Evolutionary conservation across 2,888 invertebrate species (phyloP).

Genomic region (Iphiclides podalirius): DNA sequence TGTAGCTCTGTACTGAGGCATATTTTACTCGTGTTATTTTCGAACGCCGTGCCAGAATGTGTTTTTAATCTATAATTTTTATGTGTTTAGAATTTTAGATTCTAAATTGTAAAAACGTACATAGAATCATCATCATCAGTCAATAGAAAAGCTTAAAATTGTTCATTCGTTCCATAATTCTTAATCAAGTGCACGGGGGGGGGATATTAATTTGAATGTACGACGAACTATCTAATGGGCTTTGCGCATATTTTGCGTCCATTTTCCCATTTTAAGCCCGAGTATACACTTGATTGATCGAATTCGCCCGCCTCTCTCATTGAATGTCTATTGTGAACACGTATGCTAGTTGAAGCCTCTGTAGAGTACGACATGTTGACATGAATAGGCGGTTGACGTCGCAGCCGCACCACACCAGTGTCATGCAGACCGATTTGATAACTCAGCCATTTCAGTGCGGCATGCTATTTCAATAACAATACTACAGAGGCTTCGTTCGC

Average conservation of each 20-base stretch:
- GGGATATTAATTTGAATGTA: slow-evolving; percentile 15
- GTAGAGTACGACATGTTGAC: slow-evolving; percentile 42
- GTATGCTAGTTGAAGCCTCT: slow-evolving; percentile 41
- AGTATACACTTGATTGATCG: slow-evolving; percentile 53
- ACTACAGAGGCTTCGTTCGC: slow-evolving; percentile 25
- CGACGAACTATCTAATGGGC: slow-evolving; percentile 9
- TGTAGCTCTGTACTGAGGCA: slow-evolving; percentile 26
- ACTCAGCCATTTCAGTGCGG: slow-evolving; percentile 43
- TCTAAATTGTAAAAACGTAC: no score
- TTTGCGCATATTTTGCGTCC: background rate
- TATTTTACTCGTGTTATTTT: slow-evolving; percentile 1
- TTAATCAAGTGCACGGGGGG: no score
- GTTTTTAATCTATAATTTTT: background rate
- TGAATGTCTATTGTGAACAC: slow-evolving; percentile 59
- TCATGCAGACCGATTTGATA: slow-evolving; percentile 53
- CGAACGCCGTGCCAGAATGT: background rate
- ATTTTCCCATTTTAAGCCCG: slow-evolving; percentile 18
- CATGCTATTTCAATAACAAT: slow-evolving; percentile 22
- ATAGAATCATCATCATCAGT: no score
- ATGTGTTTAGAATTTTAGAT: no score
- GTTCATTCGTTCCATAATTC: no score
- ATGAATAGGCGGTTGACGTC: slow-evolving; percentile 53
- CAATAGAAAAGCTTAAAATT: no score
- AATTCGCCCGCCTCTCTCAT: slow-evolving; percentile 49
- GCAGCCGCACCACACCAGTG: slow-evolving; percentile 44